These are phyloP conservation scores for Pantherophis vulpinus DNA, from an alignment of 2,797 vertebrate genomes.

Conservation along the genomic window DNA sequence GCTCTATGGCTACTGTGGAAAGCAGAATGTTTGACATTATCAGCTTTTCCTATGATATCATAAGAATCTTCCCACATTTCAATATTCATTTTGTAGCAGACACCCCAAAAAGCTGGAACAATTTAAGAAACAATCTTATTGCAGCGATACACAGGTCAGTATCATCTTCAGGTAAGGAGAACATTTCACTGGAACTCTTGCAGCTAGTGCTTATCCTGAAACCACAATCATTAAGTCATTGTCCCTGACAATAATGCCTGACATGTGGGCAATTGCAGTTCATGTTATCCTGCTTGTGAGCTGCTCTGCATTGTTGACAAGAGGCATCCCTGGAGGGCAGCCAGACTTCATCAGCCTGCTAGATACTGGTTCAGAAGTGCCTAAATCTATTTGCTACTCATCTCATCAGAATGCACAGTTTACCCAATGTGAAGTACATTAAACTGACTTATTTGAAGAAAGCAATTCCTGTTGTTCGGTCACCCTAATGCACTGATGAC, in stretches of 20 bases:
- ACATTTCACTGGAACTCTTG: constrained; percentile 14
- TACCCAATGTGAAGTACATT: constrained; percentile 23
- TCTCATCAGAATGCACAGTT: constrained; percentile 29
- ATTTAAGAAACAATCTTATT: background rate
- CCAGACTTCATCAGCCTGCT: constrained; percentile 32
- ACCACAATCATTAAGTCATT: constrained; percentile 47
- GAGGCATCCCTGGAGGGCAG: constrained; percentile 39
- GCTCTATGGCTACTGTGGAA: background rate
- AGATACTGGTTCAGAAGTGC: constrained; percentile 41
- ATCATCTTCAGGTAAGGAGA: constrained; percentile 11
- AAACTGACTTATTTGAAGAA: constrained; percentile 36
- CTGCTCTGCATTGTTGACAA: constrained; percentile 29
- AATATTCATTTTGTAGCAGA: background rate
- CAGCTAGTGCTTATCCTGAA: constrained; percentile 31
- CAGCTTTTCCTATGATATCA: too few relatives aligned
- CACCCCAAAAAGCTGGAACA: background rate
- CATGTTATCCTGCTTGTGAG: constrained; percentile 42
- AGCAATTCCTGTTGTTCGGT: constrained; percentile 9
- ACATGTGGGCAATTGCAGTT: constrained; percentile 40
- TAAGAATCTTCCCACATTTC: background rate
- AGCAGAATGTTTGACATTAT: background rate
- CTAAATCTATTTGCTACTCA: constrained; percentile 33
- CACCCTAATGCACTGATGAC: constrained; percentile 11
- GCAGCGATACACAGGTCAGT: background rate
- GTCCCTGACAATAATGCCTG: constrained; percentile 34